Base-by-base conservation (phyloP, 2,797 vertebrate species). In the Rallus crepitans region DNA sequence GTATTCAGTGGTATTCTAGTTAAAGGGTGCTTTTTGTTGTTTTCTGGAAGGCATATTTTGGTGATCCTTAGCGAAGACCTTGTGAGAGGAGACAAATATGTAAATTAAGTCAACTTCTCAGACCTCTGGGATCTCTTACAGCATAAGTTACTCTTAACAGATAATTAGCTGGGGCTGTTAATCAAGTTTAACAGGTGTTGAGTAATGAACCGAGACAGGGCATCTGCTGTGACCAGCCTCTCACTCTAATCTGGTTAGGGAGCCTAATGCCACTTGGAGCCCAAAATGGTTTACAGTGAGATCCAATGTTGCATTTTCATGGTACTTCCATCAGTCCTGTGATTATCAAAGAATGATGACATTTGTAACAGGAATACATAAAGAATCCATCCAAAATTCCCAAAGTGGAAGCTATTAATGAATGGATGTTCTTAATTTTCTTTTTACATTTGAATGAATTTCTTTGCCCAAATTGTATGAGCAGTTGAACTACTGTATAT, bases 131-230 rank as follows among this genome's bases (percentile, higher is more conserved):
- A 97, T 94, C 94, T 93, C 90, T 97, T 97, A 91, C 63, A 96
- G 88, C 77, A 71, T 63, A 91, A 97, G 96, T 97, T 98, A 94
- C 96, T 97, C 96, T 97, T 97, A 98, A 95, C 90, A 97, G 92
- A 90, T 96, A 98, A 98, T 98, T 98, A 98, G 94, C 96, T 82
- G 72, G 94, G 93, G 76, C 89, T 97, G 87, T 98, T 98, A 98
- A 98, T 98, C 97, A 98, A 55, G 56, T 95, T 97, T 98, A 98
- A 94, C 97, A 98, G 97, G 98, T 98, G 98, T 96, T 97, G 98
- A 96, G 96, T 98, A 98, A 98, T 98, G 98, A 98, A 96, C 96
- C 68, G 69, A 98, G 98, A 97, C 97, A 96, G 93, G 96, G 97
- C 97, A 95, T 98, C 97, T 98, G 97, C 97, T 98, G 96, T 97